Base-by-base conservation (phyloP, 2,888 invertebrate species). In the Eupithecia tripunctaria region DNA sequence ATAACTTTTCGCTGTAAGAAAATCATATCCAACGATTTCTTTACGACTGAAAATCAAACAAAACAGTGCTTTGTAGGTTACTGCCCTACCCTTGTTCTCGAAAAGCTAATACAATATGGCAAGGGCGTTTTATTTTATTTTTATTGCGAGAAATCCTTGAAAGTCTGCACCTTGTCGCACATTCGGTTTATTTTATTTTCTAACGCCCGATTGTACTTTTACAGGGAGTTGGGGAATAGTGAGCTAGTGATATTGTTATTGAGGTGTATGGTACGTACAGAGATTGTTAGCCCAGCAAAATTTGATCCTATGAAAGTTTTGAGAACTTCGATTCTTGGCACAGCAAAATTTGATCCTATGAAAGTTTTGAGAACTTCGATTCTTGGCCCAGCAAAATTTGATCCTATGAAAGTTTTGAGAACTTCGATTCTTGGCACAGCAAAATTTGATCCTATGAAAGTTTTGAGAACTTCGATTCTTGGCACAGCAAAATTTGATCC, bases 71-170 rank as follows among this genome's bases (percentile, higher is more conserved):
- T 2, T 60, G n/a, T 21, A 51, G n/a, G 29, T 60, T 18, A 60
- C 27, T 60, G 29, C 36, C 32, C 59, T 71, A 70, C 75, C 72
- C 72, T 64, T 65, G 75, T 60, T 67, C 68, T 67, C 66, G 41
- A 82, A 79, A 78, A 80, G 80, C 80, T 79, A 81, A 81, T 80
- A 77, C 81, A 82, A 82, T 84, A 82, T 82, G 81, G 79, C 69
- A 70, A 27, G 75, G 76, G 76, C 77, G 76, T 75, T 82, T 82
- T 82, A 83, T 84, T 82, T 83, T 83, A 84, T 81, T 84, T 84
- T 85, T 83, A 84, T 81, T 68, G 80, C 77, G 62, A 70, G 74
- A 81, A 84, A 83, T 82, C 82, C 79, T 74, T 71, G 72, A 71
- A 73, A 72, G 75, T 67, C 74, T 74, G 67, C 69, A 62, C 66